Base-by-base conservation (phyloP, 2,113 vertebrate genomes). In the Helogale parvula region DNA sequence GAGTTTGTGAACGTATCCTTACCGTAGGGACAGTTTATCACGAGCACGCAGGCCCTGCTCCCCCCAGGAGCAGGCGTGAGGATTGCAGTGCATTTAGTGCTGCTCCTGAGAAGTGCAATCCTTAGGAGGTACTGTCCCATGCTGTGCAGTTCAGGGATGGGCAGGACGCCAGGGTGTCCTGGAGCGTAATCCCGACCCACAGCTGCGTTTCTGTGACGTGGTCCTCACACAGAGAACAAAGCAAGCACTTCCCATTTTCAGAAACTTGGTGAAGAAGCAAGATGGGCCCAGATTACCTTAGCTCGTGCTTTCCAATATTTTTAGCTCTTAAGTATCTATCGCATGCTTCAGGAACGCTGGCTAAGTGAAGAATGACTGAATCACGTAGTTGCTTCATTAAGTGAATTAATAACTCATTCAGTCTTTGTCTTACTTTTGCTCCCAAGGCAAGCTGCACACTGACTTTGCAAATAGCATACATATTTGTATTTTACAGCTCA, bases 51-150 rank as follows among this genome's bases (percentile, higher is more conserved):
- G n/a, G 8, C 8, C 35, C 66, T 5, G 0, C 41, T 5, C 5
- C 6, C 21, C 38, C 31, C 38, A 13, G 0, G 27, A 6, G 7
- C 6, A 2, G 12, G 6, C 11, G 0, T 66, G 57, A n/a, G 17
- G 17, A 15, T 52, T 68, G 27, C 35, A 38, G 5, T 57, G 35
- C 35, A 19, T 2, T 52, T n/a, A 15, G 31, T 57, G 47, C 45
- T 68, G 15, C 33, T 13, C 4, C 14, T 15, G 11, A 45, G 3
- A 25, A 19, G 10, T 21, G 11, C 31, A 31, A 0, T 14, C 27
- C 38, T n/a, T 63, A 17, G 50, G 15, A 38, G 41, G 21, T 2
- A 10, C 21, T n/a, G 19, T 33, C 9, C 10, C 19, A 57, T 23
- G 16, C 52, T 8, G 33, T 11, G 16, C 29, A 47, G 54, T 25